These are phyloP conservation scores for Struthidea cinerea DNA, from an alignment of 2,113 vertebrate genomes.

Conservation along the genomic window DNA sequence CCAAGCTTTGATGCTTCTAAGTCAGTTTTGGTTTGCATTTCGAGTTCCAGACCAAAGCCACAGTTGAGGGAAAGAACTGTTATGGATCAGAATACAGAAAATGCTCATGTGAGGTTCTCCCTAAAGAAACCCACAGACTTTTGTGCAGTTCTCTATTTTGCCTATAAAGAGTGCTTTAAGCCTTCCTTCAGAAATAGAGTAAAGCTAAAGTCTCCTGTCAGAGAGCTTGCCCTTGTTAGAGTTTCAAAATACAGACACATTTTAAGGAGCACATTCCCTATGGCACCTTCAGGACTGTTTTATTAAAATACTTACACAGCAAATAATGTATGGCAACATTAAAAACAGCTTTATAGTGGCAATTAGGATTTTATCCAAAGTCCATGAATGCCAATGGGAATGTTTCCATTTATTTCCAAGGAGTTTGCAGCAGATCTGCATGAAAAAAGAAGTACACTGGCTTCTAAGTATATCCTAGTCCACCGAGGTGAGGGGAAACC, in stretches of 20 bases:
- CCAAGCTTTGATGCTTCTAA: background rate
- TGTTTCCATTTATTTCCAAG: background rate
- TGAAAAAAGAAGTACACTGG: background rate
- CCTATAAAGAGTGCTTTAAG: background rate
- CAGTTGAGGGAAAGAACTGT: background rate
- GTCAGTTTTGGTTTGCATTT: slow-evolving; percentile 11
- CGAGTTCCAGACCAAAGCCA: background rate
- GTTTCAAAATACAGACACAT: background rate
- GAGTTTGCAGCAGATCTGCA: background rate
- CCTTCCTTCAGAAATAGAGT: background rate
- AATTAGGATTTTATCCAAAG: slow-evolving; percentile 47
- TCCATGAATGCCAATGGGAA: background rate
- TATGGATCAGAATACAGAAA: slow-evolving; percentile 4
- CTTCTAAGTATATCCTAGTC: background rate
- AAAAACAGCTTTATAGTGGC: slow-evolving; percentile 17
- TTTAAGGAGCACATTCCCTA: background rate
- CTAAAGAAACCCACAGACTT: background rate
- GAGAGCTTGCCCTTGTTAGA: background rate
- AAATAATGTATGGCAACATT: slow-evolving; percentile 29
- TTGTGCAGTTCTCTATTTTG: background rate
- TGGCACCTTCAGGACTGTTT: background rate
- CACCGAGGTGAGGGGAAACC: background rate
- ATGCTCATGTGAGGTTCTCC: background rate
- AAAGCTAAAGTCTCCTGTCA: background rate
- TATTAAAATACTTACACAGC: slow-evolving; percentile 25